A percentile compares a stretch with the other conserved stretches of the same genome.
Conservation (phyloP, 92 coral and sea anemone genomes). For the Palythoa grandis region DNA sequence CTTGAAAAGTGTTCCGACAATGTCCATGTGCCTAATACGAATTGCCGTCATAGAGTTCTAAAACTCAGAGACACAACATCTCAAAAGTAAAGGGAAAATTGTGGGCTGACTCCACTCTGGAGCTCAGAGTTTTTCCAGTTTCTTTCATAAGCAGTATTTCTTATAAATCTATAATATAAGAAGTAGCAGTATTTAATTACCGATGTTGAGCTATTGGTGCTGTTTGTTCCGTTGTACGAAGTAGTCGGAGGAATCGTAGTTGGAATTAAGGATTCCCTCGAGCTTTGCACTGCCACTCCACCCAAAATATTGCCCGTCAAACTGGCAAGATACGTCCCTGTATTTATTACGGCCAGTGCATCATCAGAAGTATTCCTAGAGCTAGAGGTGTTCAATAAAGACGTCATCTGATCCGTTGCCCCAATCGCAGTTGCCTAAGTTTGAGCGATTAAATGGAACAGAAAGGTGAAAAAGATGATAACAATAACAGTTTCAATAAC, state of each 20-base stretch:
- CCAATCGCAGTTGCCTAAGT: conserved; percentile 22
- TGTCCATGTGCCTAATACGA: too few species aligned
- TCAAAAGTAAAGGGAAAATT: too few species aligned
- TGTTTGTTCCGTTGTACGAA: conserved; percentile 1
- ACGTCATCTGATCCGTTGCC: conserved; percentile 28
- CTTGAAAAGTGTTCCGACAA: too few species aligned
- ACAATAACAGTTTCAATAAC: background rate
- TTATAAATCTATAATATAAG: too few species aligned
- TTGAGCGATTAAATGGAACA: background rate
- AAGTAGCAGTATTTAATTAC: background rate
- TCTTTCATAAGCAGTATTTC: too few species aligned
- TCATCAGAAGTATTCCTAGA: conserved; percentile 19
- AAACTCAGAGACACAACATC: too few species aligned
- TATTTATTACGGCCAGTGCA: conserved; percentile 21
- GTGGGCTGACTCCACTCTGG: too few species aligned
- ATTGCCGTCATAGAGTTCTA: too few species aligned
- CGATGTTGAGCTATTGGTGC: background rate
- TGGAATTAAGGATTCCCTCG: background rate
- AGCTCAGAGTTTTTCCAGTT: too few species aligned
- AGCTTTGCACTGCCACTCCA: background rate
- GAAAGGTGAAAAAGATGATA: background rate
- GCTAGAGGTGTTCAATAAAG: conserved; percentile 20
- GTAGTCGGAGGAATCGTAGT: conserved; percentile 14
- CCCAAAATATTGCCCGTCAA: conserved; percentile 35
- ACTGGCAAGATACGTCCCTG: conserved; percentile 32